Evolutionary conservation across 92 coral and sea anemone species (phyloP), one percentile per base, ranked within the genome.

Genomic region (Epizoanthus illoricatus): DNA sequence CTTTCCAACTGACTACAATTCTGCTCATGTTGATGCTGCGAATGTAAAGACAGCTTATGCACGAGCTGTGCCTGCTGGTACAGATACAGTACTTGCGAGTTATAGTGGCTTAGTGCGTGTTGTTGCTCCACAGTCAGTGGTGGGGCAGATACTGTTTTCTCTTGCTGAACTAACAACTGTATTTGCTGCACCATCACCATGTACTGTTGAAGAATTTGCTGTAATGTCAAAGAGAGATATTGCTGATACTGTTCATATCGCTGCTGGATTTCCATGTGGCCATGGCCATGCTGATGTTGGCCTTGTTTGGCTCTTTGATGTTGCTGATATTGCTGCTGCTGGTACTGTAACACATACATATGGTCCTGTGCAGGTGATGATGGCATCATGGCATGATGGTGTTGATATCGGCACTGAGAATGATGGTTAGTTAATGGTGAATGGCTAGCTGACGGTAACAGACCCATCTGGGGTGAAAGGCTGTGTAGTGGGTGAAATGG

Each of bases 11-110:
- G 71, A 15, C 71, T 21, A 12, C 63, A 23, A 16, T 78, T 78
- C 59, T 78, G 82, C 24, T 78, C 71, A 63, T 63, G 45, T 13
- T 78, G 82, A 42, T 42, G 60, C 17, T 78, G 70, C 40, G 82
- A 71, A 45, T 78, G 71, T 62, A 70, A 19, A 7, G 71, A 63
- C 7, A 78, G 59, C 23, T 78, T 78, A 23, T 78, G 82, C 57
- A 78, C 82, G 13, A 78, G 82, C 18, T 78, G 82, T 5, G 82
- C 82, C 69, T 78, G 71, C 54, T 78, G 71, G 43, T 11, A 63
- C 71, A 78, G 47, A 23, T 45, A 78, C 72, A 78, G 4, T 56
- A 78, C 82, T 17, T 78, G 82, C 0, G 82, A 42, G 58, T 78
- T 36, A 33, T 62, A 78, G 17, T 78, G 82, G 40, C 15, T 43